A percentile compares a stretch with the other conserved stretches of the same genome.
Conservation (phyloP, 2,888 invertebrate species). For the Fragum sueziense region DNA sequence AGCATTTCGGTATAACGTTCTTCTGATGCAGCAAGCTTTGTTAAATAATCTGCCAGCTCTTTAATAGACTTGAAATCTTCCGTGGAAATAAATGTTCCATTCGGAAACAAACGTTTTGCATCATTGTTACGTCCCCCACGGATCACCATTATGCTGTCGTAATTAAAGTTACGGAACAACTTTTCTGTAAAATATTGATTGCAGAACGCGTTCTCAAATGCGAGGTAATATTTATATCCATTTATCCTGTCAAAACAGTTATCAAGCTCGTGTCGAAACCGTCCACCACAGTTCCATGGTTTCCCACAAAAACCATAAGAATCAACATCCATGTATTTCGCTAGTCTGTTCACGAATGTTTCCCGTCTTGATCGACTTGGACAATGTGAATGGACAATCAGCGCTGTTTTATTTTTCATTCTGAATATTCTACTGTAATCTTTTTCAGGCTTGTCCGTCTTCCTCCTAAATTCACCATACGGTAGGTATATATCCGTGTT, state of each 20-base stretch:
- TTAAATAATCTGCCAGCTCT: slow-evolving; percentile 32
- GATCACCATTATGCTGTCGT: slow-evolving; percentile 15
- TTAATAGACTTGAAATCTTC: slow-evolving; percentile 36
- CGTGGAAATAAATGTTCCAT: slow-evolving; percentile 29
- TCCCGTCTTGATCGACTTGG: slow-evolving; percentile 21
- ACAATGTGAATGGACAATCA: slow-evolving; percentile 21
- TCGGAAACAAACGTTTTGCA: slow-evolving; percentile 11
- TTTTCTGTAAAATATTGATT: slow-evolving; percentile 5
- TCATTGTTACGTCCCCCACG: slow-evolving; percentile 35
- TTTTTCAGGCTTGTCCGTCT: neutral
- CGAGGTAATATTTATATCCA: neutral
- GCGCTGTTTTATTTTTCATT: neutral
- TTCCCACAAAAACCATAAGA: slow-evolving; percentile 37
- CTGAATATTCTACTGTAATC: neutral
- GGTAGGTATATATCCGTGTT: slow-evolving; percentile 7
- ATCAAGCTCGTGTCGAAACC: slow-evolving; percentile 38
- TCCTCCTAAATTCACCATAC: neutral
- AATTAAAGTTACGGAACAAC: neutral
- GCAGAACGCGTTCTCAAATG: slow-evolving; percentile 1
- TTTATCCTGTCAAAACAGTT: slow-evolving; percentile 32
- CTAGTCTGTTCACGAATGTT: slow-evolving; percentile 16
- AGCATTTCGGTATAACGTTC: slow-evolving; percentile 22
- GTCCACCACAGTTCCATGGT: slow-evolving; percentile 46
- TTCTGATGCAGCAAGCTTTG: slow-evolving; percentile 19
- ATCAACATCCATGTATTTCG: slow-evolving; percentile 18